Conservation (phyloP, 1,140 invertebrate species). For the Drosophila gunungcola region DNA sequence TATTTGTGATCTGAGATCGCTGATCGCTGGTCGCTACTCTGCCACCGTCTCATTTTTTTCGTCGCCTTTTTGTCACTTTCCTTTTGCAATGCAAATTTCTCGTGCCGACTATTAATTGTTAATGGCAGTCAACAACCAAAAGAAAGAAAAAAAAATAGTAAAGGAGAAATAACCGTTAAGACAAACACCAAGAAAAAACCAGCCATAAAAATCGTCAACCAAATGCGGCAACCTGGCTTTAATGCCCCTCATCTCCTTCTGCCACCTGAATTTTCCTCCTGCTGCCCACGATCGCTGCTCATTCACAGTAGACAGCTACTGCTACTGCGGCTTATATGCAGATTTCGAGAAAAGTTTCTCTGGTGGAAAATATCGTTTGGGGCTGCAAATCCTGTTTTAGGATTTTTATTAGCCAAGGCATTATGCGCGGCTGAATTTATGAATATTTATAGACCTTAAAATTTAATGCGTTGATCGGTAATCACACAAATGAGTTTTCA, state of each 20-base stretch:
- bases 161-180: slow-evolving; percentile 41
- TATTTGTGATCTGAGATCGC: slow-evolving; percentile 55
- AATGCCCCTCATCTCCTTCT: slow-evolving; percentile 3
- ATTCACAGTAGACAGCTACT: slow-evolving; percentile 43
- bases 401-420: slow-evolving; percentile 26
- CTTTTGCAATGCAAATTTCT: slow-evolving; percentile 81
- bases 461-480: not conserved
- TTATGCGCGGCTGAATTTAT: slow-evolving; percentile 19
- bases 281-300: slow-evolving; percentile 50
- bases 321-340: slow-evolving; percentile 42
- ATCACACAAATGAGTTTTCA: not conserved
- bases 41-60: slow-evolving; percentile 14
- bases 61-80: slow-evolving; percentile 72
- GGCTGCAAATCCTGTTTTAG: slow-evolving; percentile 20
- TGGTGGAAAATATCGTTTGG: slow-evolving; percentile 18
- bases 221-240: slow-evolving; percentile 47
- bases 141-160: slow-evolving; percentile 40
- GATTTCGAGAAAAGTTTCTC: slow-evolving; percentile 40
- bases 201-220: slow-evolving; percentile 76
- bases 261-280: slow-evolving; percentile 23
- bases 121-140: slow-evolving; percentile 65
- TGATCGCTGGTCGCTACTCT: slow-evolving; percentile 49
- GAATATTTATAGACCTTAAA: slow-evolving; percentile 23
- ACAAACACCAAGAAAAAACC: slow-evolving; percentile 50
- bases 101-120: slow-evolving; percentile 80